Percentiles rank a stretch among this genome's conserved stretches.
Conservation (phyloP, 2,113 vertebrate genomes). For the Catharus minimus region DNA sequence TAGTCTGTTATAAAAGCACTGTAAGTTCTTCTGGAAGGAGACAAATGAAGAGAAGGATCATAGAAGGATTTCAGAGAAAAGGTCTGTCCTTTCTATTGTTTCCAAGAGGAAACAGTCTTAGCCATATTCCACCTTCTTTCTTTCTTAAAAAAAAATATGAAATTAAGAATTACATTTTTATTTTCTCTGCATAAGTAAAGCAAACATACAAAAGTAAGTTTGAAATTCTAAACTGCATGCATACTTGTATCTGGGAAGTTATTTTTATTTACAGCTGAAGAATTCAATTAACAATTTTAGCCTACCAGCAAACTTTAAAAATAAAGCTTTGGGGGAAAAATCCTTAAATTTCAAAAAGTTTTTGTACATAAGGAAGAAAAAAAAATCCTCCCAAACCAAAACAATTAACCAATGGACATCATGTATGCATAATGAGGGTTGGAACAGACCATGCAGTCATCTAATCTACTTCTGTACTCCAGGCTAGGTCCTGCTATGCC, state of each 20-base stretch:
- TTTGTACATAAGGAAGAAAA: background rate
- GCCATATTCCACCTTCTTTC: background rate
- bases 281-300: background rate
- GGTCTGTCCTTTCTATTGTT: background rate
- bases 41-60: background rate
- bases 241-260: background rate
- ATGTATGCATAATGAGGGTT: background rate
- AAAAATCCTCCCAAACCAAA: background rate
- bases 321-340: background rate
- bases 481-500: background rate
- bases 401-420: background rate
- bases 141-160: background rate
- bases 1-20: background rate
- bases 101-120: background rate
- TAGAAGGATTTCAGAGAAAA: background rate
- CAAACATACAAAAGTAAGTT: background rate
- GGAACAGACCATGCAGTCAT: background rate
- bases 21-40: background rate
- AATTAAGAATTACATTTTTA: background rate
- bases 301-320: background rate
- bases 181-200: background rate
- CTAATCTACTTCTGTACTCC: background rate
- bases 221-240: background rate
- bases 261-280: background rate
- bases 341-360: too few species aligned